Conservation (phyloP, 2,888 invertebrate genomes). For the Ochropleura leucogaster region DNA sequence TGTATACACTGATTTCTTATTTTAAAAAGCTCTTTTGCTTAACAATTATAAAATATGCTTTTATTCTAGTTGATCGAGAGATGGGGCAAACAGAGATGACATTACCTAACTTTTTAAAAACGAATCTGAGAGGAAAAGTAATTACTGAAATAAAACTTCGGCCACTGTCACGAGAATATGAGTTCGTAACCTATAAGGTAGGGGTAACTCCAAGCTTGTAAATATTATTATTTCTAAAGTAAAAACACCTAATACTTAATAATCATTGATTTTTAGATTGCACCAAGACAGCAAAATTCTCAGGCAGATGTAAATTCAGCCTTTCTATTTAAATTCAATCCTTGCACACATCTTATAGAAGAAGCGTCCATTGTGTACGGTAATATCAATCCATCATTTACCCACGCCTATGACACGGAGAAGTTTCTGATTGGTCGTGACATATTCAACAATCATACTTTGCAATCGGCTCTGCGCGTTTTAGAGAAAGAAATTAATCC, state of each 20-base stretch:
- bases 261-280: conserved; percentile 86
- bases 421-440: conserved; percentile 80
- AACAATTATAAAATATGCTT: conserved; percentile 9
- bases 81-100: conserved; percentile 66
- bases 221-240: not conserved
- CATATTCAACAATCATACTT: conserved; percentile 77
- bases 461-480: conserved; percentile 86
- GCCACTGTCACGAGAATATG: conserved; percentile 75
- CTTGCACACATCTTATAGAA: conserved; percentile 72
- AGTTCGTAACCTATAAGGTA: conserved; percentile 75
- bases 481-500: conserved; percentile 91
- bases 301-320: conserved; percentile 94
- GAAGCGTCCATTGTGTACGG: conserved; percentile 91
- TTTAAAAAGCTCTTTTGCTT: not conserved
- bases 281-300: conserved; percentile 92
- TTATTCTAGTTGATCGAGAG: conserved; percentile 66
- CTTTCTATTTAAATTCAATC: conserved; percentile 90
- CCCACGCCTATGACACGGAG: conserved; percentile 91
- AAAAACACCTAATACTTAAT: conserved; percentile 12
- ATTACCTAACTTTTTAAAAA: conserved; percentile 88
- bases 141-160: conserved; percentile 91
- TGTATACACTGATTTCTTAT: not conserved
- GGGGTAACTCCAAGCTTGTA: not conserved
- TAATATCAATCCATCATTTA: conserved; percentile 89
- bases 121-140: conserved; percentile 91